A percentile compares a stretch with the other conserved stretches of the same genome.
These are phyloP conservation scores for Labroides dimidiatus DNA, from an alignment of 2,797 vertebrate species.

Conservation along the genomic window DNA sequence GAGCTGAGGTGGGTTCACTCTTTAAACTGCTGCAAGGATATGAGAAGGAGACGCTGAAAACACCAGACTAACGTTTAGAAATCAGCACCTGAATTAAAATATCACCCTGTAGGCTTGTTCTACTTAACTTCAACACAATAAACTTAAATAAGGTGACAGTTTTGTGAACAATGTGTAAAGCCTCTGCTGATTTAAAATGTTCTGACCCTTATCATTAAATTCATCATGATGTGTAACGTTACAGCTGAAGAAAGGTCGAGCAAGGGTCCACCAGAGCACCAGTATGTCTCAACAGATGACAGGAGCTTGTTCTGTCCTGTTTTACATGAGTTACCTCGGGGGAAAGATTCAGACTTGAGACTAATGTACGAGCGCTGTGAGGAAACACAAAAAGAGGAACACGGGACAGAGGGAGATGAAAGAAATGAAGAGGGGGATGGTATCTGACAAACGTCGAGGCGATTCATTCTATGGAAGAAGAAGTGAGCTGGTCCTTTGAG, in stretches of 20 bases:
- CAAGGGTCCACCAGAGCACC: background rate
- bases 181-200: too few relatives aligned
- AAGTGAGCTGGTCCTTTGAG: constrained; percentile 32
- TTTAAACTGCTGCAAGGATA: background rate
- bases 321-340: constrained; percentile 36
- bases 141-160: too few relatives aligned
- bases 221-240: too few relatives aligned
- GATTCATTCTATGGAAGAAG: constrained; percentile 29
- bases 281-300: constrained; percentile 12
- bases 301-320: constrained; percentile 46
- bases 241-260: background rate
- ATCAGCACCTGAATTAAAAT: too few relatives aligned
- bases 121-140: too few relatives aligned
- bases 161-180: background rate
- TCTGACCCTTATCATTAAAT: too few relatives aligned
- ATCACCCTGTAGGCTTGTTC: background rate
- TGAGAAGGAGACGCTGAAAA: background rate
- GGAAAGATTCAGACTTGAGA: constrained; percentile 24
- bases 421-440: constrained; percentile 9
- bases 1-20: background rate
- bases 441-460: constrained; percentile 29
- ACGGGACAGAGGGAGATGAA: constrained; percentile 36
- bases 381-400: constrained; percentile 42
- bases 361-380: constrained; percentile 27
- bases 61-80: background rate